Base-by-base conservation (phyloP, 1,140 invertebrate species). In the Ooceraea biroi region DNA sequence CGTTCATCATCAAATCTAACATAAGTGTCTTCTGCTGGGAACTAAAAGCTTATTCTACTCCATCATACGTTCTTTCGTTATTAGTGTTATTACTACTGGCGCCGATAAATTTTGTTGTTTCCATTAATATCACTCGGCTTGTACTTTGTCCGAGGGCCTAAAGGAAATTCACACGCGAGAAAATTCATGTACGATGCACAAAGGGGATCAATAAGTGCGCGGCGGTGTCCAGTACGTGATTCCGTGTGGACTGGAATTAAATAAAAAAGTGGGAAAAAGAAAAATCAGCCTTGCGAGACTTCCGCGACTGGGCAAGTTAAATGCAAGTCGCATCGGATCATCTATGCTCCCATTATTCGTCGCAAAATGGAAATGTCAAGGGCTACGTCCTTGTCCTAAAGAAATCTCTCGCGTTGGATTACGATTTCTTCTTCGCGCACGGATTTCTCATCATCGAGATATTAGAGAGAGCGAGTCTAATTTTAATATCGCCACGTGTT, bases 321-420 rank as follows among this genome's bases (percentile, higher is more conserved):
- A 50, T 61, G 19, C 7, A 8, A 61, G 30, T 36, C 5, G 25
- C 17, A n/a, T 12, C 1, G 27, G 17, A 61, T 55, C 22, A 10
- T 19, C 7, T 3, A 17, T 0, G 12, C 22, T 58, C 46, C 11
- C 50, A n/a, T 52, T 80, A 5, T 22, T n/a, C 30, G 14, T 19
- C 12, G 44, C 3, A 22, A 46, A 57, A 58, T 80, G 52, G 27
- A 58, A 58, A 58, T 82, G 66, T 72, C 69, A 74, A 60, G 14
- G 11, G 27, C 19, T 27, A 17, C 19, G 17, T 46, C 11, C 10
- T 4, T 19, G 10, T 25, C 46, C 17, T 22, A 10, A 17, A 77
- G 36, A 11, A 65, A 22, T 19, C 12, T 58, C 14, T 44, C 14
- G 12, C 12, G 19, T 58, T 44, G 11, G 4, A n/a, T 65, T 36